Conservation (phyloP, 1,140 invertebrate genomes). For the Mycetomoellerius zeteki region DNA sequence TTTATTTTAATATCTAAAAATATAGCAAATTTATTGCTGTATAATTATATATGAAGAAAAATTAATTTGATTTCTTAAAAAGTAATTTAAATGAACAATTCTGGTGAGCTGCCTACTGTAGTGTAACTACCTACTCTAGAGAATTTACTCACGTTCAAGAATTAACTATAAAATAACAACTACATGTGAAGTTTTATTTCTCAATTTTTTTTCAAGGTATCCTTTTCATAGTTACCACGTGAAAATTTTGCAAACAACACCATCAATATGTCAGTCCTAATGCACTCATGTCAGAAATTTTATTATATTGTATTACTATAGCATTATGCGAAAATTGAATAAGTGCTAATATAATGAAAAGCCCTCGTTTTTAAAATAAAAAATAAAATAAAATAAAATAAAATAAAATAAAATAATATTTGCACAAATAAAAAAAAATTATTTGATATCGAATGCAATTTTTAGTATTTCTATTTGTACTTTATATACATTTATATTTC, state of each 20-base stretch:
- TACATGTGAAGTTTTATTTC: slow-evolving; percentile 18
- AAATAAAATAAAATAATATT: neutral
- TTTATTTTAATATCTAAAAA: neutral
- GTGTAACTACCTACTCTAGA: slow-evolving; percentile 34
- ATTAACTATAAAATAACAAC: slow-evolving; percentile 46
- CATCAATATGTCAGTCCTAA: neutral
- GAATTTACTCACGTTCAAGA: slow-evolving; percentile 32
- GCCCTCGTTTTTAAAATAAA: neutral
- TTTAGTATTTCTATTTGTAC: neutral
- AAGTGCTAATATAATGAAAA: neutral
- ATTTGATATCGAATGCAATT: neutral
- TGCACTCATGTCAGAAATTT: slow-evolving; percentile 6
- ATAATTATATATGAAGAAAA: neutral
- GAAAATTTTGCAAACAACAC: slow-evolving; percentile 18
- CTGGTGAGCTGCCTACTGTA: neutral
- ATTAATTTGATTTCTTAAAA: slow-evolving; percentile 25
- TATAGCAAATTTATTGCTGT: neutral
- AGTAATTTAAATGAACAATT: slow-evolving; percentile 18
- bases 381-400: neutral
- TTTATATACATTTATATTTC: neutral
- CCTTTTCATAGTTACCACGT: neutral
- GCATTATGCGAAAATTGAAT: neutral
- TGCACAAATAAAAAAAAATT: too few species aligned
- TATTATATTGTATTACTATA: neutral
- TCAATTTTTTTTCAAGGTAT: slow-evolving; percentile 27